Evolutionary conservation across 2,888 invertebrate species (phyloP).

Genomic region (Plemyria rubiginata): DNA sequence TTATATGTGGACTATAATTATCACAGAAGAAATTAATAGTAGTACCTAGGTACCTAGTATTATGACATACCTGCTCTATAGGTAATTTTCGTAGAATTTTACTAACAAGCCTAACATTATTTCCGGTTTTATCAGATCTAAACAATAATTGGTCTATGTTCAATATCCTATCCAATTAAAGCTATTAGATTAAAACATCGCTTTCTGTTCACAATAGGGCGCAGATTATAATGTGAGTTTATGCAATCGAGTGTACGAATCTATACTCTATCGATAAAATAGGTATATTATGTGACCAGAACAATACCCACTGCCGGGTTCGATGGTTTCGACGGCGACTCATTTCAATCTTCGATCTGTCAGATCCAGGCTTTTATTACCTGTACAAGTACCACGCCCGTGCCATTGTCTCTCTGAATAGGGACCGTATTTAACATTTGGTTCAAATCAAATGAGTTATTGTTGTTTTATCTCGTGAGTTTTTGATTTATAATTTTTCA

Average conservation of each 20-base stretch:
- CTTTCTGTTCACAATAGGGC: background rate
- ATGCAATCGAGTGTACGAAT: constrained; percentile 10
- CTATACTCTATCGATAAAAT: background rate
- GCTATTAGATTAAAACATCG: background rate
- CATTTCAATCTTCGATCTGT: constrained; percentile 44
- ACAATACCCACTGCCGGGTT: constrained; percentile 26
- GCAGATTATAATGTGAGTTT: constrained; percentile 2
- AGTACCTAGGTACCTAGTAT: no score
- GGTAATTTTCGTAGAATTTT: background rate
- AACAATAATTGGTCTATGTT: constrained; percentile 4
- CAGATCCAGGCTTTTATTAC: constrained; percentile 41
- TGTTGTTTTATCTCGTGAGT: background rate
- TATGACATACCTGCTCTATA: background rate
- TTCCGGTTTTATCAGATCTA: constrained; percentile 8
- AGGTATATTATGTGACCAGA: constrained; percentile 16
- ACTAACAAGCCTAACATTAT: background rate
- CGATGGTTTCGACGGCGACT: constrained; percentile 36
- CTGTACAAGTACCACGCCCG: constrained; percentile 34
- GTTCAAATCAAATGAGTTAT: background rate
- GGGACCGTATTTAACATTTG: constrained; percentile 25
- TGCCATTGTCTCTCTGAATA: constrained; percentile 35
- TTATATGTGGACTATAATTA: no score
- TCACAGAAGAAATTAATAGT: no score
- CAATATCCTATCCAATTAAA: background rate
- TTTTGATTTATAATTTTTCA: background rate